Evolutionary conservation across 1,140 invertebrate genomes (phyloP).

Genomic region (Drosophila sp.): DNA sequence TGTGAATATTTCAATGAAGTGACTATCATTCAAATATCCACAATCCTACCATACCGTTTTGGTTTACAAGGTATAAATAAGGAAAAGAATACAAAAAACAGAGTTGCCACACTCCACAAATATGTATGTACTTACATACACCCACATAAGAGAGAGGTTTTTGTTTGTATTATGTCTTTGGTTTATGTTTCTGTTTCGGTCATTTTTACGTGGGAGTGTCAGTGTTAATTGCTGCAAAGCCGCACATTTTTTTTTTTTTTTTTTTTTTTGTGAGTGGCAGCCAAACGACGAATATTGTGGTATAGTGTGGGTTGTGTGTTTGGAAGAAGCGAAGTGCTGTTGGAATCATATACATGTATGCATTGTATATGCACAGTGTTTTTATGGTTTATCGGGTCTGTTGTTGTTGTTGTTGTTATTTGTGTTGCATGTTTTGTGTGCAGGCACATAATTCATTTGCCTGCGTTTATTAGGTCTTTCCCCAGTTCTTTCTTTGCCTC

Average conservation of each 20-base stretch:
- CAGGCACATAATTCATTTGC: conserved; percentile 54
- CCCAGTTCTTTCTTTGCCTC: conserved; percentile 28
- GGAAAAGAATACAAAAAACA: conserved; percentile 40
- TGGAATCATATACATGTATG: conserved; percentile 14
- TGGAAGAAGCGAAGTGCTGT: conserved; percentile 14
- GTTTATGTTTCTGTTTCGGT: conserved; percentile 15
- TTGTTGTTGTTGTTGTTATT: conserved; percentile 18
- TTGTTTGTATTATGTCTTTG: conserved; percentile 33
- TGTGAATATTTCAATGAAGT: too few species aligned
- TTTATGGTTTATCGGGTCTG: conserved; percentile 49
- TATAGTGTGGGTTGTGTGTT: neutral
- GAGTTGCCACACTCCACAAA: conserved; percentile 50
- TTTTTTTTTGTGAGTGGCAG: conserved; percentile 22
- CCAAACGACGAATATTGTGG: neutral
- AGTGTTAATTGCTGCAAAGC: conserved; percentile 75
- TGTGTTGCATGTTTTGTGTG: conserved; percentile 2
- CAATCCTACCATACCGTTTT: too few species aligned
- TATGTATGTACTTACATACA: conserved; percentile 12
- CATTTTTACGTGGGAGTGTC: conserved; percentile 68
- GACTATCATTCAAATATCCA: too few species aligned
- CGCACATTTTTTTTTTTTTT: conserved; percentile 48
- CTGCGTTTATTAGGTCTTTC: conserved; percentile 56
- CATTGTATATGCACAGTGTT: conserved; percentile 35
- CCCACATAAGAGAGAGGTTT: conserved; percentile 39
- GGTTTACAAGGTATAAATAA: neutral